Conservation (phyloP, 2,797 vertebrate genomes). For the Sphenopsis melanotis region DNA sequence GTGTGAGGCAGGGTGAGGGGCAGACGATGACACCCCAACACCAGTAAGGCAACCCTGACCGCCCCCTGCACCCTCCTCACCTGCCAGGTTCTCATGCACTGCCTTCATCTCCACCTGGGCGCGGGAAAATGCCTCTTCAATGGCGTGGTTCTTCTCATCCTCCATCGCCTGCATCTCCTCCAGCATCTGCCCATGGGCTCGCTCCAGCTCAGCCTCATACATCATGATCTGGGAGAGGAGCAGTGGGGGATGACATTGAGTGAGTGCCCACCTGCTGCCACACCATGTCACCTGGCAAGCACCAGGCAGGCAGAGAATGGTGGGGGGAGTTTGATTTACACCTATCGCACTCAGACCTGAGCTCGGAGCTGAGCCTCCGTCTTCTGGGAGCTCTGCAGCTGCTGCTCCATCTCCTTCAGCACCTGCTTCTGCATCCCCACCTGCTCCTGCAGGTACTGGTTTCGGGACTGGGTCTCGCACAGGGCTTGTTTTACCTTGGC, state of each 20-base stretch:
- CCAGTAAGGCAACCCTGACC: slow-evolving; percentile 9
- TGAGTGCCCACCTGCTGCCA: fast-evolving
- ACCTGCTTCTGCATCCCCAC: slow-evolving; percentile 85
- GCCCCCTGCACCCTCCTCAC: slow-evolving; percentile 51
- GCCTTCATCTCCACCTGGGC: slow-evolving; percentile 96
- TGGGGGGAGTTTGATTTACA: too few relatives aligned
- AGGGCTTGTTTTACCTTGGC: slow-evolving; percentile 81
- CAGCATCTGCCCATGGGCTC: slow-evolving; percentile 87
- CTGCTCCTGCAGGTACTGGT: slow-evolving; percentile 87
- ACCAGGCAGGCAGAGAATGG: fast-evolving
- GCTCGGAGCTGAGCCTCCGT: slow-evolving; percentile 83
- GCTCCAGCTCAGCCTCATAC: slow-evolving; percentile 89
- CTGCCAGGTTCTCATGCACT: slow-evolving; percentile 93
- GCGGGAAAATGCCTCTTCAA: slow-evolving; percentile 89
- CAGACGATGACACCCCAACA: neutral
- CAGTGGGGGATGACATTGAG: fast-evolving
- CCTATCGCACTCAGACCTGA: slow-evolving; percentile 72
- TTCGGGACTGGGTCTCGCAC: slow-evolving; percentile 81
- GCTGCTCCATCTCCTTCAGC: slow-evolving; percentile 87
- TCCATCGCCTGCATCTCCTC: slow-evolving; percentile 91
- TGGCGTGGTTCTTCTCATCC: slow-evolving; percentile 92
- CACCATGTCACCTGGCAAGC: fast-evolving
- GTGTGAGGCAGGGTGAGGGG: neutral
- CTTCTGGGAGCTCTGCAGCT: slow-evolving; percentile 88
- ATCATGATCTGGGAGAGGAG: slow-evolving; percentile 79